Conservation (phyloP, 1,140 invertebrate species). For the Bombus waltoni region DNA sequence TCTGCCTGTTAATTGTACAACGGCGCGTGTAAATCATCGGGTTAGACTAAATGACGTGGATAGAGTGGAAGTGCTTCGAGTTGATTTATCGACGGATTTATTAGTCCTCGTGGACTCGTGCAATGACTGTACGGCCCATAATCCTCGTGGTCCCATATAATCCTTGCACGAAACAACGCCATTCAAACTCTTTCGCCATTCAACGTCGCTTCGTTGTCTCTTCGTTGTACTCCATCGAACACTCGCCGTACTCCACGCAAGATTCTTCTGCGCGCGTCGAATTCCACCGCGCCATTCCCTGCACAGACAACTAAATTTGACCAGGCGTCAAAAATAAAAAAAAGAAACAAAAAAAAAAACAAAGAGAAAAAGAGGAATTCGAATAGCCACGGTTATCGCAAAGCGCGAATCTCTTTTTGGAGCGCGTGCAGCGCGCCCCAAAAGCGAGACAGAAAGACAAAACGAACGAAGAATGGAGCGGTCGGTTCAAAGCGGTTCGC, state of each 20-base stretch:
- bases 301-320: neutral
- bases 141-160: neutral
- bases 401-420: slow-evolving; percentile 9
- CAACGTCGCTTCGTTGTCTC: neutral
- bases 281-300: neutral
- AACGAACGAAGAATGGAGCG: neutral
- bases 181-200: neutral
- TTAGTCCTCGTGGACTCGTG: neutral
- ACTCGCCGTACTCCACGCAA: neutral
- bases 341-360: neutral
- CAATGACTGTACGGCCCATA: neutral
- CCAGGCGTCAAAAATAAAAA: neutral
- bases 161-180: neutral
- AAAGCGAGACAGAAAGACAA: neutral
- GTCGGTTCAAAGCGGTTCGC: slow-evolving; percentile 1
- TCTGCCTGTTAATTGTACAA: too few species aligned
- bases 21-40: too few species aligned
- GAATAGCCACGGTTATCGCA: neutral
- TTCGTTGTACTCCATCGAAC: neutral
- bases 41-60: neutral
- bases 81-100: slow-evolving; percentile 16
- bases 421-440: neutral
- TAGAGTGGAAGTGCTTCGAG: neutral
- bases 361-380: neutral
- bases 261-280: neutral